Percentiles rank a stretch among this genome's conserved stretches.
These are phyloP conservation scores for Drosophila repleta DNA, from an alignment of 1,140 invertebrate species.

Conservation along the genomic window DNA sequence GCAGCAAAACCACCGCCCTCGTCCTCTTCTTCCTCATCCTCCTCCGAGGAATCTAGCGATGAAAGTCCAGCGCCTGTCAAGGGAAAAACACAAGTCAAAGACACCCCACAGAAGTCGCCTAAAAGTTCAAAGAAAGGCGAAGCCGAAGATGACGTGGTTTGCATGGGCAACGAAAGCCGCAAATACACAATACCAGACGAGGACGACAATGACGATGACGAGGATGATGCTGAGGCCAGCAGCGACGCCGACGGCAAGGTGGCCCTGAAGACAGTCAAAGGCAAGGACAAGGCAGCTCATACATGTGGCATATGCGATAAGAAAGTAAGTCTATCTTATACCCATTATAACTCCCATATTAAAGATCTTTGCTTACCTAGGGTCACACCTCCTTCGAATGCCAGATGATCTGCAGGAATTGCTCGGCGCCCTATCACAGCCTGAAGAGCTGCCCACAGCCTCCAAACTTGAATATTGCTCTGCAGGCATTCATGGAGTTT, in stretches of 20 bases:
- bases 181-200: slow-evolving; percentile 64
- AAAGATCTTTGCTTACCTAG: slow-evolving; percentile 21
- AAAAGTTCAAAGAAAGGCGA: slow-evolving; percentile 39
- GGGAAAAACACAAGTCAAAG: slow-evolving; percentile 21
- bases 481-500: slow-evolving; percentile 74
- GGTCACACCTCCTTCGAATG: slow-evolving; percentile 75
- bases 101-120: slow-evolving; percentile 25
- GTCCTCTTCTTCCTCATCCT: slow-evolving; percentile 51
- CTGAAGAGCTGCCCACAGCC: slow-evolving; percentile 69
- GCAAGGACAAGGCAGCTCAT: slow-evolving; percentile 28
- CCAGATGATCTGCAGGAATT: slow-evolving; percentile 78
- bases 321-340: slow-evolving; percentile 38
- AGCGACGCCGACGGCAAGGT: not conserved
- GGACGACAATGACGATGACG: slow-evolving; percentile 34
- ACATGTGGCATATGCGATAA: slow-evolving; percentile 61
- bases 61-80: slow-evolving; percentile 25
- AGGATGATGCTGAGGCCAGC: slow-evolving; percentile 11
- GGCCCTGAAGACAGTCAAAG: slow-evolving; percentile 21
- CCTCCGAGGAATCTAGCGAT: slow-evolving; percentile 51
- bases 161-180: slow-evolving; percentile 57
- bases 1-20: slow-evolving; percentile 4
- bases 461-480: slow-evolving; percentile 62
- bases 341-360: not conserved
- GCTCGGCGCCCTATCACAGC: slow-evolving; percentile 65
- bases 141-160: slow-evolving; percentile 70